A percentile compares a stretch with the other conserved stretches of the same genome.
phyloP scores from a whole-genome alignment of 2,888 invertebrate species.

The Chrysotoxum bicinctum region DNA sequence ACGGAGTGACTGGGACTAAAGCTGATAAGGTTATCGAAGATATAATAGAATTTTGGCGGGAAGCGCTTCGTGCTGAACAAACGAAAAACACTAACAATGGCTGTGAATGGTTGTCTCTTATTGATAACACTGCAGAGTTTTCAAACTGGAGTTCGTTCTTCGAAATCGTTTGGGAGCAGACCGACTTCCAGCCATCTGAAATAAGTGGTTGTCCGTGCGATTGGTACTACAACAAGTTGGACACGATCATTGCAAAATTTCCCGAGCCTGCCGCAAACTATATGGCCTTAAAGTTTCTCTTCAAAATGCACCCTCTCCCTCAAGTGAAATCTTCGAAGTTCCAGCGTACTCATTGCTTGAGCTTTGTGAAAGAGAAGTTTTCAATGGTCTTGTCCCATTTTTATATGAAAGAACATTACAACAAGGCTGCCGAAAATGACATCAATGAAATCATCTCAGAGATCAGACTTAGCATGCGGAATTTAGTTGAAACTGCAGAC shows the following conservation, averaged over 20 bases:
- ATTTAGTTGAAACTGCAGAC: slow-evolving; percentile 74
- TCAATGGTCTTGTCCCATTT: slow-evolving; percentile 33
- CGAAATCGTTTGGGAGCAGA: slow-evolving; percentile 77
- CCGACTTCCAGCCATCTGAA: slow-evolving; percentile 33
- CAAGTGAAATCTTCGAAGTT: background rate
- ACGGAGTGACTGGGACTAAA: slow-evolving; percentile 74
- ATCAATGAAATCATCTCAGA: slow-evolving; percentile 75
- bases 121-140: slow-evolving; percentile 29
- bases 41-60: slow-evolving; percentile 77
- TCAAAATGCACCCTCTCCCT: background rate
- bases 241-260: slow-evolving; percentile 74
- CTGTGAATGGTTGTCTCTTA: background rate
- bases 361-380: background rate
- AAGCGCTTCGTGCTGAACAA: slow-evolving; percentile 74
- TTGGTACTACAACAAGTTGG: slow-evolving; percentile 75
- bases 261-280: slow-evolving; percentile 79
- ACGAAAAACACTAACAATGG: slow-evolving; percentile 71
- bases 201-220: slow-evolving; percentile 74
- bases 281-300: slow-evolving; percentile 6
- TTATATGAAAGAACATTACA: slow-evolving; percentile 75
- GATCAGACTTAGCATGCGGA: slow-evolving; percentile 75
- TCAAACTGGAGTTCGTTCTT: slow-evolving; percentile 75
- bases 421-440: slow-evolving; percentile 74
- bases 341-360: slow-evolving; percentile 13
- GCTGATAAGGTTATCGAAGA: slow-evolving; percentile 73